Percentiles rank a stretch among this genome's conserved stretches.
These are phyloP conservation scores for Beroe forskalii DNA, from an alignment of 37 sponge, comb jelly and placozoan genomes.

Conservation along the genomic window DNA sequence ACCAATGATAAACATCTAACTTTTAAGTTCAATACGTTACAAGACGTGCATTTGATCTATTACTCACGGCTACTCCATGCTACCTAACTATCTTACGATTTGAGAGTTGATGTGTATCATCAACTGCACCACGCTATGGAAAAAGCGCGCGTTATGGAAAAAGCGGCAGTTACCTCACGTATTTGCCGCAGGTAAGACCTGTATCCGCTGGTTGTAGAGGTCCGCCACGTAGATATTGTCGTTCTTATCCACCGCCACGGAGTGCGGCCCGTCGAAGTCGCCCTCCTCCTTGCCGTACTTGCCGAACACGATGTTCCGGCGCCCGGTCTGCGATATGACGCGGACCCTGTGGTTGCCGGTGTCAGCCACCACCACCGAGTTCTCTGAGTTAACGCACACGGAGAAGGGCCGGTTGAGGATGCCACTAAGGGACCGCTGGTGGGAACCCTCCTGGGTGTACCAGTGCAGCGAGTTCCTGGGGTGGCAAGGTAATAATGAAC, in stretches of 20 bases:
- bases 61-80: too few relatives aligned
- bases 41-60: too few relatives aligned
- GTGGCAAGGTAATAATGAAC: background rate
- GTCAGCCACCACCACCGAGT: conserved; percentile 61
- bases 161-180: too few relatives aligned
- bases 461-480: conserved; percentile 42
- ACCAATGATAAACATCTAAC: too few relatives aligned
- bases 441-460: conserved; percentile 39
- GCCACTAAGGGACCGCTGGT: conserved; percentile 29
- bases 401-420: conserved; percentile 61
- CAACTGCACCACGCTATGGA: too few relatives aligned
- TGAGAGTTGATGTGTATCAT: too few relatives aligned
- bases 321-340: conserved; percentile 48
- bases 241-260: conserved; percentile 40
- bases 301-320: conserved; percentile 42
- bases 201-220: conserved; percentile 49
- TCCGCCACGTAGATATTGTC: conserved; percentile 61
- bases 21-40: too few relatives aligned
- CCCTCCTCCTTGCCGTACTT: conserved; percentile 64
- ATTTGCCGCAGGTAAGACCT: too few relatives aligned
- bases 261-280: conserved; percentile 58
- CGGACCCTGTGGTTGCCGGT: conserved; percentile 62
- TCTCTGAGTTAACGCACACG: conserved; percentile 38
- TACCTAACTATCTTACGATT: too few relatives aligned
- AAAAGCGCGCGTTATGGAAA: too few relatives aligned